These are phyloP conservation scores for Epizoanthus rinbou DNA, from an alignment of 92 coral and sea anemone genomes.

Conservation along the genomic window DNA sequence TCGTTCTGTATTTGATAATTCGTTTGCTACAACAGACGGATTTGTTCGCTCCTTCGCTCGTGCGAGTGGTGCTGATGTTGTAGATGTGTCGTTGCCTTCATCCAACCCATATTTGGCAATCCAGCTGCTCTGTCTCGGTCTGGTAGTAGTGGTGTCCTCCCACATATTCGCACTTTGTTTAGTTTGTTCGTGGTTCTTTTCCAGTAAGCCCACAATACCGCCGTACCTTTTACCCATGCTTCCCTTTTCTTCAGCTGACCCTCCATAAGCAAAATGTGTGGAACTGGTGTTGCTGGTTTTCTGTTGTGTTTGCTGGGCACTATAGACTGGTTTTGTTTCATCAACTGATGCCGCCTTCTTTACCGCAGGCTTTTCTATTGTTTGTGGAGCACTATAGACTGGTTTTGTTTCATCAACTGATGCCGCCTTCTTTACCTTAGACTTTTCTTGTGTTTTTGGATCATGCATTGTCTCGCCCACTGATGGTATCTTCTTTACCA, in stretches of 20 bases:
- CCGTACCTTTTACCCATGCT: not conserved
- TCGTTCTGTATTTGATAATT: not conserved
- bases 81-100: not conserved
- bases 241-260: not conserved
- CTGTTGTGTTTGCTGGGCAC: too few relatives aligned
- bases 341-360: not conserved
- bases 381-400: too few relatives aligned
- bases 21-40: not conserved
- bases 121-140: slow-evolving; percentile 18
- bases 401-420: not conserved
- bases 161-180: not conserved
- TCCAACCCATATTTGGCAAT: not conserved
- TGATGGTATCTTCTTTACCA: not conserved
- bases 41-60: not conserved
- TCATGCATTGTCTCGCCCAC: not conserved
- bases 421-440: not conserved
- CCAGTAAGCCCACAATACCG: not conserved
- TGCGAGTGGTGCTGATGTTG: not conserved
- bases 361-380: not conserved
- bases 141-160: not conserved
- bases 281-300: too few relatives aligned
- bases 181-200: not conserved
- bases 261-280: too few relatives aligned
- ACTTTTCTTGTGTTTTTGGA: too few relatives aligned
- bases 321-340: not conserved